These are phyloP conservation scores for Acromyrmex heyeri DNA, from an alignment of 1,140 invertebrate species.

Conservation along the genomic window DNA sequence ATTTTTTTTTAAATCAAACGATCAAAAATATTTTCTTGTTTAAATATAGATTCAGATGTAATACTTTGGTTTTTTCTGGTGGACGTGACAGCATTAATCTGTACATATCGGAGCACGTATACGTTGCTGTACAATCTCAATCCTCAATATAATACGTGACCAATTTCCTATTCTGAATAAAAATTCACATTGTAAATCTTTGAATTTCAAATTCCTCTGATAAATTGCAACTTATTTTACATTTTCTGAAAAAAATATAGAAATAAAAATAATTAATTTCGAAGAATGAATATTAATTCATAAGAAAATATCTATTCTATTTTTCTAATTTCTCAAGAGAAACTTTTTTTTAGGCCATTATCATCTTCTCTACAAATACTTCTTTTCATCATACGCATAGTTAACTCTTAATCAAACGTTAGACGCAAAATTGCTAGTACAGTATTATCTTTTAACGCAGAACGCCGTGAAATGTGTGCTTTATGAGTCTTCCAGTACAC, in stretches of 20 bases:
- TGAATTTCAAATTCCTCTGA: not conserved
- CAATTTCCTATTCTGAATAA: slow-evolving; percentile 24
- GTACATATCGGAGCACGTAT: slow-evolving; percentile 5
- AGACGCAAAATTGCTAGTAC: not conserved
- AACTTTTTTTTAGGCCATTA: not conserved
- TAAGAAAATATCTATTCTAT: not conserved
- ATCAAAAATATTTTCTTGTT: not conserved
- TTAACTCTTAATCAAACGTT: slow-evolving; percentile 42
- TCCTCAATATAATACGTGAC: slow-evolving; percentile 25
- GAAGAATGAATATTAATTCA: not conserved
- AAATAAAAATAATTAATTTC: not conserved
- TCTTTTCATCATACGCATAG: not conserved
- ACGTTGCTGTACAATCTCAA: slow-evolving; percentile 19
- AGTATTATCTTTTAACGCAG: slow-evolving; percentile 10
- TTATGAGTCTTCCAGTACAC: slow-evolving; percentile 21
- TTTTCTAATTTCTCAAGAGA: not conserved
- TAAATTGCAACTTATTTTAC: slow-evolving; percentile 3
- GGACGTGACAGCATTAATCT: slow-evolving; percentile 29
- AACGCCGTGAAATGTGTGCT: slow-evolving; percentile 5
- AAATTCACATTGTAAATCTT: slow-evolving; percentile 2
- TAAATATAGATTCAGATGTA: slow-evolving; percentile 14
- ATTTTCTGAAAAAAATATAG: not conserved
- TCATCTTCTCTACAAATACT: not conserved
- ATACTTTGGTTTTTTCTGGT: not conserved
- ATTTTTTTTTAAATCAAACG: slow-evolving; percentile 10